phyloP scores from a whole-genome alignment of 1,140 invertebrate genomes.

The Bilobella aurantiaca region DNA sequence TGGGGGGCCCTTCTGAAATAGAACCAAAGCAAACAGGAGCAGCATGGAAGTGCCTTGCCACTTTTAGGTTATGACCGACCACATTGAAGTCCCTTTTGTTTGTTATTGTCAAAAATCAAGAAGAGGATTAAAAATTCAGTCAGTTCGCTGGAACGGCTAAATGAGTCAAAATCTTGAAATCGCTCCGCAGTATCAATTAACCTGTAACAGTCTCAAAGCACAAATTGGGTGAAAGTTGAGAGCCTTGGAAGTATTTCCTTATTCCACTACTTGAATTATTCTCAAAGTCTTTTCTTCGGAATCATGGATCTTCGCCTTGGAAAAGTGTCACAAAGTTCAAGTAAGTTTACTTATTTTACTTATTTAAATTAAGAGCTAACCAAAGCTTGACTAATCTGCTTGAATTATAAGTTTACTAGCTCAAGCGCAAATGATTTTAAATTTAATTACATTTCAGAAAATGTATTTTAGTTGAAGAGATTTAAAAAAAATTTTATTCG shows the following conservation, averaged over 20 bases:
- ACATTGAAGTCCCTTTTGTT: slow-evolving; percentile 1
- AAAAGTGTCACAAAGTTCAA: slow-evolving; percentile 32
- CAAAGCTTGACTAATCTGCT: too few species aligned
- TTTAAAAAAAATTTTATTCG: too few species aligned
- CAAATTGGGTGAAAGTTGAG: neutral
- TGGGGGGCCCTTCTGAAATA: neutral
- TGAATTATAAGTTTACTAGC: too few species aligned
- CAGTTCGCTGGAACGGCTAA: slow-evolving; percentile 5
- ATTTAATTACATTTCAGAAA: too few species aligned
- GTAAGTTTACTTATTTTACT: too few species aligned
- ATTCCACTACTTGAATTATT: neutral
- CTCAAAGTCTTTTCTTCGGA: neutral
- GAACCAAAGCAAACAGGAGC: slow-evolving; percentile 4
- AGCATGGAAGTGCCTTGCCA: slow-evolving; percentile 2
- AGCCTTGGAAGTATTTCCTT: too few species aligned
- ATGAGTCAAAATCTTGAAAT: too few species aligned
- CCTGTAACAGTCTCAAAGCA: too few species aligned
- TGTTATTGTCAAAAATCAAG: slow-evolving; percentile 34
- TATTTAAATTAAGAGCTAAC: too few species aligned
- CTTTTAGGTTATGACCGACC: neutral
- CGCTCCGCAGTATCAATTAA: too few species aligned
- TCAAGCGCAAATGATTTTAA: too few species aligned
- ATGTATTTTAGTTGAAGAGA: too few species aligned
- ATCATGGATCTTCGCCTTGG: slow-evolving; percentile 33
- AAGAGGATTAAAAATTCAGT: slow-evolving; percentile 22